Evolutionary conservation across 2,888 invertebrate genomes (phyloP), one percentile per base, ranked within the genome.

Genomic region (Aspidiotus destructor): DNA sequence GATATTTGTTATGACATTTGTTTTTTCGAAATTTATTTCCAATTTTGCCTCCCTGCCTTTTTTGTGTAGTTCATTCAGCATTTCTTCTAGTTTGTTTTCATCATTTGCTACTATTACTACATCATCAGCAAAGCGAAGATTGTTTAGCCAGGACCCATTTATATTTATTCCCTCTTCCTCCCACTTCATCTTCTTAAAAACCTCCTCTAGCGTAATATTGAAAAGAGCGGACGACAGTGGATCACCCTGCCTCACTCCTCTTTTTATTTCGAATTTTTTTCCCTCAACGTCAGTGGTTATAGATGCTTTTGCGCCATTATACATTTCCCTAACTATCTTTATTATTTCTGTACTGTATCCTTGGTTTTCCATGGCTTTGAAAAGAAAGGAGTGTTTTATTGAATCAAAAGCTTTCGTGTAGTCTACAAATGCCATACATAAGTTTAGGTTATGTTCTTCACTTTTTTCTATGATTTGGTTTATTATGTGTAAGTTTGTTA

Each of bases 341-440:
- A n/a, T n/a, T n/a, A n/a, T n/a, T n/a, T n/a, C n/a, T n/a, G n/a
- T n/a, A n/a, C n/a, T n/a, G n/a, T n/a, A n/a, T n/a, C n/a, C n/a
- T n/a, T n/a, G n/a, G n/a, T n/a, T n/a, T n/a, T n/a, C n/a, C n/a
- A n/a, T n/a, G 8, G 41, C 41, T 60, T 40, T 41, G 11, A 28
- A 16, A 9, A 60, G 11, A 28, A 41, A 41, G 41, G n/a, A 16
- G 41, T 41, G 60, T 13, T 63, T 17, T 63, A 63, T 48, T 41
- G 52, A 13, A 54, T 63, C 53, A 17, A 63, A 53, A 16, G 64
- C 64, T 16, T 63, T 63, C 10, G 7, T 48, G 53, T 54, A 69
- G 52, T 69, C 63, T 40, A 69, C 58, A 63, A 63, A 57, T 17
- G 48, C 63, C 13, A 69, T 44, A 44, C 60, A 48, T 63, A 63